phyloP scores from a whole-genome alignment of 35 echinoderm and acorn worm genomes.

The Apostichopus californicus region DNA sequence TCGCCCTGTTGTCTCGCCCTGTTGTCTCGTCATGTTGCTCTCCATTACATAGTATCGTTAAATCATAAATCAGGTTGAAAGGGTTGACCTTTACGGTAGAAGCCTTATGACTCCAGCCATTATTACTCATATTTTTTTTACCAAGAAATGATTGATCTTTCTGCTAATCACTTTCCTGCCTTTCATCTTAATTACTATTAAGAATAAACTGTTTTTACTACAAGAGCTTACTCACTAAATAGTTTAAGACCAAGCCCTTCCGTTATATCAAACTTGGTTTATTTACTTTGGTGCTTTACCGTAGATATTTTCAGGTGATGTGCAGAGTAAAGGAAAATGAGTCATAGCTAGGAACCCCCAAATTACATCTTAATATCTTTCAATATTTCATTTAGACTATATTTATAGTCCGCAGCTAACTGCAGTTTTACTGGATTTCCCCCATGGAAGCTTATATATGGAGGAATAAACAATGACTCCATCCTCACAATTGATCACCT shows the following conservation, averaged over 20 bases:
- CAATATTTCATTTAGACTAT: neutral
- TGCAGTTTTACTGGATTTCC: no score
- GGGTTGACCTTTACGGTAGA: neutral
- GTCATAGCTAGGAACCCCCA: neutral
- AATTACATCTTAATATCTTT: conserved; percentile 8
- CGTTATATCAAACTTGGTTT: neutral
- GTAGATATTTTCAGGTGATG: no score
- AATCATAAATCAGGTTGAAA: neutral
- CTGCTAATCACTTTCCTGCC: neutral
- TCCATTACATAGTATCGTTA: no score
- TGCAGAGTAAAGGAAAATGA: neutral
- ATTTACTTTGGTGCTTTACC: neutral
- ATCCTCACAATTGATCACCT: no score
- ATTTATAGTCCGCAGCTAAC: neutral
- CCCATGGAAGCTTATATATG: no score
- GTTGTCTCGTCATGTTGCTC: no score
- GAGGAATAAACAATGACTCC: no score
- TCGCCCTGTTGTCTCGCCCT: no score
- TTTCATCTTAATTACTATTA: neutral
- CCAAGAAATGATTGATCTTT: neutral
- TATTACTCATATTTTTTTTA: neutral
- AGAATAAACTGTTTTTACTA: neutral
- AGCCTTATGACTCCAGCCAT: neutral
- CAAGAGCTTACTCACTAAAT: neutral
- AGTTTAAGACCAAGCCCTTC: neutral